Conservation (phyloP, 2,888 invertebrate genomes). For the Plebejus melissa region DNA sequence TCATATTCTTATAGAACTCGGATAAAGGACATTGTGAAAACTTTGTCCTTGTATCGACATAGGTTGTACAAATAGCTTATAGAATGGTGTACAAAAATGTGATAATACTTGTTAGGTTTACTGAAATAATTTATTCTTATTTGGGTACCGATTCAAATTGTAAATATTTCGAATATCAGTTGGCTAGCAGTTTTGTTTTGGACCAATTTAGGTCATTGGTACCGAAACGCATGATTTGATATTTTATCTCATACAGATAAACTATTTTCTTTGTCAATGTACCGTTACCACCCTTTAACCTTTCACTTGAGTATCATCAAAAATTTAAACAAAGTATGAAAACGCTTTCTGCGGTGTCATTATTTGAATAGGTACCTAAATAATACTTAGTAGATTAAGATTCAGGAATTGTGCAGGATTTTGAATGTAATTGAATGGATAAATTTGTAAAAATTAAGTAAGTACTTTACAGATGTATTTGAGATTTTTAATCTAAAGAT, state of each 20-base stretch:
- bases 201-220: no score
- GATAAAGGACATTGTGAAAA: conserved; percentile 46
- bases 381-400: neutral
- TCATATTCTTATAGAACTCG: conserved; percentile 73
- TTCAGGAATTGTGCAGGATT: conserved; percentile 4
- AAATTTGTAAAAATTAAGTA: neutral
- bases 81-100: conserved; percentile 22
- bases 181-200: neutral
- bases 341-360: neutral
- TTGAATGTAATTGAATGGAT: neutral
- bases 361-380: neutral
- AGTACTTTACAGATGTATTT: neutral
- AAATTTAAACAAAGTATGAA: neutral
- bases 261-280: no score
- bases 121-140: neutral
- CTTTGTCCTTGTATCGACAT: conserved; percentile 44
- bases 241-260: neutral
- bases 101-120: conserved; percentile 14
- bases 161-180: neutral
- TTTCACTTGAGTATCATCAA: neutral
- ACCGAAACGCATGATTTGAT: neutral
- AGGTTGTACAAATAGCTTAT: neutral
- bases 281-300: no score
- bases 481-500: neutral
- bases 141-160: neutral